Conservation (phyloP, 1,140 invertebrate species). For the Coelopa frigida region DNA sequence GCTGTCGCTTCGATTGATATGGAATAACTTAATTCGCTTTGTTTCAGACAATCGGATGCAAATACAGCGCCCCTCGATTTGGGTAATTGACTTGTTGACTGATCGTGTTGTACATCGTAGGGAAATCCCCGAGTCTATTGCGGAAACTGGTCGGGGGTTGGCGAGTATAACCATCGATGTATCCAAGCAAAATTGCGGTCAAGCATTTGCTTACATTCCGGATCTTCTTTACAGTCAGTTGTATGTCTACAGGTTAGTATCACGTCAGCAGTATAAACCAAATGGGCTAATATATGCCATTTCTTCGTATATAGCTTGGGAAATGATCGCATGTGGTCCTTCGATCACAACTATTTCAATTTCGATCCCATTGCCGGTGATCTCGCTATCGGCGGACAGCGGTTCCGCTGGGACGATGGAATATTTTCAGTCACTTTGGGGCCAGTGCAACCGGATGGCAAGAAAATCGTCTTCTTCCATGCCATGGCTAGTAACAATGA, state of each 20-base stretch:
- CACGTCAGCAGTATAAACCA: background rate
- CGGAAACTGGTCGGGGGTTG: conserved; percentile 46
- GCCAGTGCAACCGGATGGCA: conserved; percentile 48
- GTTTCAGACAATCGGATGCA: conserved; percentile 49
- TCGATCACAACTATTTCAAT: conserved; percentile 65
- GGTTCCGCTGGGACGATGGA: conserved; percentile 67
- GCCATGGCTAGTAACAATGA: conserved; percentile 57
- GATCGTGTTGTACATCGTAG: conserved; percentile 37
- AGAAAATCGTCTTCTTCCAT: conserved; percentile 60
- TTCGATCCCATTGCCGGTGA: conserved; percentile 63
- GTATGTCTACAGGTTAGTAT: conserved; percentile 54
- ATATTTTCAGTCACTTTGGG: conserved; percentile 61
- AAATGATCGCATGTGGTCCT: conserved; percentile 58
- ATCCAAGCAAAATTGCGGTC: conserved; percentile 50
- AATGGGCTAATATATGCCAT: background rate
- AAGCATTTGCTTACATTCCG: conserved; percentile 64
- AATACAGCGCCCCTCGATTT: conserved; percentile 54
- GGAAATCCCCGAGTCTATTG: conserved; percentile 35
- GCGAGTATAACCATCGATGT: conserved; percentile 62
- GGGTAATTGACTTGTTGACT: conserved; percentile 59
- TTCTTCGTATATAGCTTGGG: conserved; percentile 43
- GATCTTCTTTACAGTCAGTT: conserved; percentile 61
- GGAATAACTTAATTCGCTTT: no score
- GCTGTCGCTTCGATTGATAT: background rate
- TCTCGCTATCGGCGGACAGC: conserved; percentile 55